phyloP scores from a whole-genome alignment of 30 jellyfish, hydroid and myxozoan genomes.

The Clytia hemisphaerica region DNA sequence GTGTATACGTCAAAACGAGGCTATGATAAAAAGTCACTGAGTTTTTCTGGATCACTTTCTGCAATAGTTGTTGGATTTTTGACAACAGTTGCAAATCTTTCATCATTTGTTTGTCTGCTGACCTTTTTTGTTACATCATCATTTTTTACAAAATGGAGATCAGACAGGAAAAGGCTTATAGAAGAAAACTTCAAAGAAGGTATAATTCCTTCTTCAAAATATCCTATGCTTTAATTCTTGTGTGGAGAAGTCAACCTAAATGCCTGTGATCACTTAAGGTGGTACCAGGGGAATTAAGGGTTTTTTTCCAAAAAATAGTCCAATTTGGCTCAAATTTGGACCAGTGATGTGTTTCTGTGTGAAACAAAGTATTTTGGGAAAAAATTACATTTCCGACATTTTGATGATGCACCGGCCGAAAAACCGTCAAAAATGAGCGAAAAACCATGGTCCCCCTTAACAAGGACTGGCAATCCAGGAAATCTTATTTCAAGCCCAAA shows the following conservation, averaged over 20 bases:
- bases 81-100: conserved; percentile 52
- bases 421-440: no score
- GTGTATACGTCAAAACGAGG: conserved; percentile 53
- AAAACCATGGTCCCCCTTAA: no score
- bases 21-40: conserved; percentile 55
- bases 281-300: not conserved
- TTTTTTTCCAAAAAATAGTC: no score
- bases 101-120: conserved; percentile 50
- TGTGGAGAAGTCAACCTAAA: not conserved
- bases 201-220: not conserved
- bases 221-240: not conserved
- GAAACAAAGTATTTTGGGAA: no score
- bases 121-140: conserved; percentile 69
- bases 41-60: conserved; percentile 56
- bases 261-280: no score
- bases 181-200: conserved; percentile 76
- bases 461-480: no score
- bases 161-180: conserved; percentile 41
- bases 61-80: conserved; percentile 71
- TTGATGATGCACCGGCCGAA: no score
- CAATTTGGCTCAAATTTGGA: no score
- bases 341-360: no score
- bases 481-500: no score
- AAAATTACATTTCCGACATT: no score
- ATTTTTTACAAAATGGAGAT: conserved; percentile 50